A percentile compares a stretch with the other conserved stretches of the same genome.
phyloP scores from a whole-genome alignment of 64 coral and sea anemone species.

The Actinia equina region DNA sequence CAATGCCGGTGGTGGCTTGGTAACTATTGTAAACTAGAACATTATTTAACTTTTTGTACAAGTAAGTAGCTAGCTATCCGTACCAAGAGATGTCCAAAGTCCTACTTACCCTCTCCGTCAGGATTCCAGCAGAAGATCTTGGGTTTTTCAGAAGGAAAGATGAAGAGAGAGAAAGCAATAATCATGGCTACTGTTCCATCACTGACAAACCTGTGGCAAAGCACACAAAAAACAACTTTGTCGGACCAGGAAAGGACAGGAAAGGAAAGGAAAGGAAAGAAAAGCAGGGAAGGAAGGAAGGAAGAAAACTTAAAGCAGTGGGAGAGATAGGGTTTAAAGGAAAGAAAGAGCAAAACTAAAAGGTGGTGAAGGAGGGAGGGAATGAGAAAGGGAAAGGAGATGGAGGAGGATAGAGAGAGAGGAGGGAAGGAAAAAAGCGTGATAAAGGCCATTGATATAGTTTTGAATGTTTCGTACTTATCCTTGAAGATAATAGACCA shows the following conservation, averaged over 20 bases:
- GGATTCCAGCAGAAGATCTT: constrained; percentile 70
- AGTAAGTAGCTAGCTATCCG: not conserved
- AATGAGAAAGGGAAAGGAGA: not conserved
- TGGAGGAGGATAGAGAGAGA: not conserved
- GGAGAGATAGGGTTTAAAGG: not conserved
- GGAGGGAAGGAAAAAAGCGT: no score
- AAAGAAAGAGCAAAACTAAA: not conserved
- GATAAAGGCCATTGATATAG: no score
- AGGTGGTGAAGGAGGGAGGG: not conserved
- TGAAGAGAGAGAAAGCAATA: constrained; percentile 85
- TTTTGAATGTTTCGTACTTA: constrained; percentile 19
- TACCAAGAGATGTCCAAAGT: not conserved
- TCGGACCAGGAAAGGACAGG: not conserved
- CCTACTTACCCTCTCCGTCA: constrained; percentile 45
- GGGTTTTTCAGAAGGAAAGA: constrained; percentile 89
- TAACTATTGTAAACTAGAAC: constrained; percentile 1
- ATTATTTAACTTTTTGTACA: not conserved
- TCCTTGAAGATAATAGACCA: constrained; percentile 83
- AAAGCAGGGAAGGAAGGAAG: not conserved
- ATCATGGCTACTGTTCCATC: constrained; percentile 85
- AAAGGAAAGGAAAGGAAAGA: not conserved
- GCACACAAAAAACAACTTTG: not conserved
- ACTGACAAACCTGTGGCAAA: constrained; percentile 49
- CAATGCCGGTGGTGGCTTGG: constrained; percentile 51
- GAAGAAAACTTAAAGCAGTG: not conserved